These are phyloP conservation scores for Polydrusus tereticollis DNA, from an alignment of 2,888 invertebrate genomes.

Conservation along the genomic window DNA sequence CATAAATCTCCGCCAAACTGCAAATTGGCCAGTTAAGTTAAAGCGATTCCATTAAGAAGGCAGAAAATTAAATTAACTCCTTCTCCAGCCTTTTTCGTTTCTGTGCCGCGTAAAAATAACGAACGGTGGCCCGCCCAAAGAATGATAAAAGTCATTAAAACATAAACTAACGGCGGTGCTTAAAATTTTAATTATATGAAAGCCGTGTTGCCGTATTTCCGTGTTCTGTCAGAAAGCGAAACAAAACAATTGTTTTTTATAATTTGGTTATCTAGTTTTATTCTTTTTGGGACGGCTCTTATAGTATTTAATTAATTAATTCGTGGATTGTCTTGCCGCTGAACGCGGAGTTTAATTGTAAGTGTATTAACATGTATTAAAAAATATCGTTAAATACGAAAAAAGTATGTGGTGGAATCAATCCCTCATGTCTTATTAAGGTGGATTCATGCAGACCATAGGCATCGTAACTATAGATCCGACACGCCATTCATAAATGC, in stretches of 20 bases:
- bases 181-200: constrained; percentile 15
- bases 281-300: too few relatives aligned
- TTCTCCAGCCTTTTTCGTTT: constrained; percentile 37
- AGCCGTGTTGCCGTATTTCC: constrained; percentile 2
- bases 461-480: too few relatives aligned
- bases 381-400: too few relatives aligned
- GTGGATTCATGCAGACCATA: too few relatives aligned
- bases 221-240: not conserved
- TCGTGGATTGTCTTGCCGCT: too few relatives aligned
- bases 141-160: constrained; percentile 41
- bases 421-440: too few relatives aligned
- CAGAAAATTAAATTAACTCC: constrained; percentile 48
- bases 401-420: too few relatives aligned
- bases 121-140: constrained; percentile 29
- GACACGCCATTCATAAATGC: too few relatives aligned
- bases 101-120: constrained; percentile 33
- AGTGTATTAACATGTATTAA: too few relatives aligned
- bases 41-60: constrained; percentile 48
- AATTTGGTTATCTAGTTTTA: too few relatives aligned
- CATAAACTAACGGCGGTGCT: constrained; percentile 18
- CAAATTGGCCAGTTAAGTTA: constrained; percentile 48
- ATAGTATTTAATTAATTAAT: too few relatives aligned
- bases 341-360: too few relatives aligned
- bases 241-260: not conserved
- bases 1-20: constrained; percentile 47